These are phyloP conservation scores for Cepaea hortensis DNA, from an alignment of 2,888 invertebrate species.

Conservation along the genomic window DNA sequence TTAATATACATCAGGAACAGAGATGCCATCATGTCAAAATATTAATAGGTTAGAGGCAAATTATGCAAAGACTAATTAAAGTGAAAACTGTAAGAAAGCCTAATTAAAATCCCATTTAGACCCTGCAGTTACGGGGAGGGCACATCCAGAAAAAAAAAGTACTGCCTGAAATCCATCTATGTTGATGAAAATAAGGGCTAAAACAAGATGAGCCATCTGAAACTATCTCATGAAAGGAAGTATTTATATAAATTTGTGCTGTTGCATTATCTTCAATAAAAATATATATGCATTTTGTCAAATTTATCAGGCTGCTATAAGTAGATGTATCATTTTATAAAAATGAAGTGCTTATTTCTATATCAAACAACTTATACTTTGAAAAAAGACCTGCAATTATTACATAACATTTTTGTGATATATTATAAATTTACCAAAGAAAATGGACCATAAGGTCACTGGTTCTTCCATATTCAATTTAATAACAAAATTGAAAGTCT, in stretches of 20 bases:
- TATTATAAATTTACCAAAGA: no score
- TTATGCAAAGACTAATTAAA: slow-evolving; percentile 1
- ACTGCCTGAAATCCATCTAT: neutral
- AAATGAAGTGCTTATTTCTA: no score
- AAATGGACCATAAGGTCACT: no score
- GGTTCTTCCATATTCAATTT: no score
- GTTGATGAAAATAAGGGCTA: neutral
- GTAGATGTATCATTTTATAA: no score
- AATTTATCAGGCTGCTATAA: neutral
- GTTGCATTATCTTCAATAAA: neutral
- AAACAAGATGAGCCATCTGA: neutral
- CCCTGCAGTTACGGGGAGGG: neutral
- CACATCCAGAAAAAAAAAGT: neutral
- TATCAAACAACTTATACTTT: no score
- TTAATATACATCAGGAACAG: neutral
- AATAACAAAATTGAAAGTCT: no score
- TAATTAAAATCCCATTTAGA: neutral
- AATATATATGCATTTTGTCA: neutral
- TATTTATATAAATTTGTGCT: neutral
- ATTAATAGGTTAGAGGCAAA: slow-evolving; percentile 15
- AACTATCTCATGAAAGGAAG: neutral
- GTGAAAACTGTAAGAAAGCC: slow-evolving; percentile 27
- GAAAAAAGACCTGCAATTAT: no score
- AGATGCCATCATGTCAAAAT: slow-evolving; percentile 14
- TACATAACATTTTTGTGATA: no score